phyloP scores from a whole-genome alignment of 2,113 vertebrate species.

The Hippopotamus amphibius region DNA sequence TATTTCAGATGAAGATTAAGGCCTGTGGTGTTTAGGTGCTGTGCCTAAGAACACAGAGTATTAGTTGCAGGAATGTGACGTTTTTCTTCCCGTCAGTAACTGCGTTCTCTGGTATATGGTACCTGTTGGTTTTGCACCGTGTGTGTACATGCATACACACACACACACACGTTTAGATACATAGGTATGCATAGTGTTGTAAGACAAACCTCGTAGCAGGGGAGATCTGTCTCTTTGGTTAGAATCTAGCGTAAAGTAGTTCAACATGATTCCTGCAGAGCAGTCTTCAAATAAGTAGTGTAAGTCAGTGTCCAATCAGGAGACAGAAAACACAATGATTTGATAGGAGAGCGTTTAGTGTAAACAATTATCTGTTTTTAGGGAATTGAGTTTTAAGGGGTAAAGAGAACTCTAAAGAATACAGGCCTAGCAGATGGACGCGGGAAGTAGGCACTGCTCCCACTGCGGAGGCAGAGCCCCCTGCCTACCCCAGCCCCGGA shows the following conservation, averaged over 20 bases:
- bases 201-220: background rate
- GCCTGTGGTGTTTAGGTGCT: background rate
- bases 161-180: background rate
- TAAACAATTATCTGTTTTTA: background rate
- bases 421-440: background rate
- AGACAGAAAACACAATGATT: background rate
- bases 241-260: background rate
- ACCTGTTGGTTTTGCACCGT: background rate
- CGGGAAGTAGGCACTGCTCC: background rate
- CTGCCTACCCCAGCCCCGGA: background rate
- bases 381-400: background rate
- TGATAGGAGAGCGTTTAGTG: background rate
- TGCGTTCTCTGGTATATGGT: background rate
- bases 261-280: background rate
- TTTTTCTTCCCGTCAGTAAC: background rate
- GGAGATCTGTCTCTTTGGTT: background rate
- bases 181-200: background rate
- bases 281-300: background rate
- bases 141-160: background rate
- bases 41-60: background rate
- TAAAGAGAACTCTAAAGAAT: background rate
- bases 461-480: background rate
- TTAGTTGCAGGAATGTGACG: background rate
- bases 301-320: background rate
- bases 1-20: conserved; percentile 3